phyloP scores from a whole-genome alignment of 2,113 vertebrate genomes.

The Crotophaga sulcirostris region DNA sequence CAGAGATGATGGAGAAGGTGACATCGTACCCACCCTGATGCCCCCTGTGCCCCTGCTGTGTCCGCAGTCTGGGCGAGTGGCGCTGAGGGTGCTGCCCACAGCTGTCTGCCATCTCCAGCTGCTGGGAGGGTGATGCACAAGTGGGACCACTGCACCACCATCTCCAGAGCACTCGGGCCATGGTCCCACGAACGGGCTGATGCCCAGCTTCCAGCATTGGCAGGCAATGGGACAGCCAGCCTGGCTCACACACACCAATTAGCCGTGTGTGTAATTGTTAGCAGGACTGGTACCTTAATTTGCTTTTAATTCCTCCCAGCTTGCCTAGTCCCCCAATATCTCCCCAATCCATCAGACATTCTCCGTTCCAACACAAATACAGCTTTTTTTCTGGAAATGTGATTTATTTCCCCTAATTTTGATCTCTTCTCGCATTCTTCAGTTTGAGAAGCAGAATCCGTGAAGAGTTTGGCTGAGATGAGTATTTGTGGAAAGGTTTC shows the following conservation, averaged over 20 bases:
- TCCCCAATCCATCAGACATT: not conserved
- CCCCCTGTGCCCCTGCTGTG: rapidly evolving
- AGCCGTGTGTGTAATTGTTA: not conserved
- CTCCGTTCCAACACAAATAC: constrained; percentile 33
- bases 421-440: constrained; percentile 58
- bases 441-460: constrained; percentile 50
- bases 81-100: not conserved
- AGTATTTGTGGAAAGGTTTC: constrained; percentile 40
- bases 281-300: not conserved
- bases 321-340: not conserved
- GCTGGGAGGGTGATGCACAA: not conserved
- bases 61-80: too few species aligned
- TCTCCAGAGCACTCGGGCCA: rapidly evolving
- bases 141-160: rapidly evolving
- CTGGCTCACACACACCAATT: not conserved
- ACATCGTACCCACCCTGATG: rapidly evolving
- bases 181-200: rapidly evolving
- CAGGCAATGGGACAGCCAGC: not conserved
- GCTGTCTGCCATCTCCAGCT: not conserved
- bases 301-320: constrained; percentile 19
- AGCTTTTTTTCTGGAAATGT: constrained; percentile 56
- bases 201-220: not conserved
- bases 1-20: not conserved
- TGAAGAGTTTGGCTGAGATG: constrained; percentile 61
- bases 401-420: constrained; percentile 61